These are phyloP conservation scores for Cherax quadricarinatus DNA, from an alignment of 1,140 invertebrate genomes.

Conservation along the genomic window DNA sequence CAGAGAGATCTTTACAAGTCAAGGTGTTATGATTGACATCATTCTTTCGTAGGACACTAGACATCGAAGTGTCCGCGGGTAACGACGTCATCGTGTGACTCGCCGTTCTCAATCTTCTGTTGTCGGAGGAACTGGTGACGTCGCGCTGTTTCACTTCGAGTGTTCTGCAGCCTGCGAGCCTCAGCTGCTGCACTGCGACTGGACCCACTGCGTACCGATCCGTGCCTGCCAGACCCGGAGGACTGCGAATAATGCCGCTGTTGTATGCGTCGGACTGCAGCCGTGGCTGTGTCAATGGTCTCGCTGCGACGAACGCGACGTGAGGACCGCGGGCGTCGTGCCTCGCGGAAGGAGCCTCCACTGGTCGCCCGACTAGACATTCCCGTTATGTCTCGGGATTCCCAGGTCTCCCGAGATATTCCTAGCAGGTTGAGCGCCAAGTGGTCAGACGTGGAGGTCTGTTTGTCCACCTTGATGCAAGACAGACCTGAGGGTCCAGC, in stretches of 20 bases:
- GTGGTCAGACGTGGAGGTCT: conserved; percentile 72
- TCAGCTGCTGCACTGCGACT: conserved; percentile 24
- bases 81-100: conserved; percentile 63
- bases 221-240: conserved; percentile 27
- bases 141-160: conserved; percentile 82
- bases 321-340: conserved; percentile 51
- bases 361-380: conserved; percentile 28
- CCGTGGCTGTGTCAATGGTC: conserved; percentile 78
- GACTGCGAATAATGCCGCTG: conserved; percentile 12
- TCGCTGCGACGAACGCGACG: conserved; percentile 72
- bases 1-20: too few relatives aligned
- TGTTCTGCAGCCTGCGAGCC: conserved; percentile 13
- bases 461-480: conserved; percentile 72
- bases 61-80: background rate
- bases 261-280: conserved; percentile 61
- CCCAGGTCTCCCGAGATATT: conserved; percentile 63
- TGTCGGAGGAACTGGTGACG: conserved; percentile 86
- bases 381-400: conserved; percentile 50
- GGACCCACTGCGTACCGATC: conserved; percentile 58
- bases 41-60: background rate
- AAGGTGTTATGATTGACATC: too few relatives aligned
- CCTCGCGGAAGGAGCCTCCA: conserved; percentile 70
- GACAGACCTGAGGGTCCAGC: conserved; percentile 45
- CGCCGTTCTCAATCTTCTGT: conserved; percentile 80
- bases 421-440: conserved; percentile 43